Conservation (phyloP, 2,113 vertebrate species). For the Gavialis gangeticus region DNA sequence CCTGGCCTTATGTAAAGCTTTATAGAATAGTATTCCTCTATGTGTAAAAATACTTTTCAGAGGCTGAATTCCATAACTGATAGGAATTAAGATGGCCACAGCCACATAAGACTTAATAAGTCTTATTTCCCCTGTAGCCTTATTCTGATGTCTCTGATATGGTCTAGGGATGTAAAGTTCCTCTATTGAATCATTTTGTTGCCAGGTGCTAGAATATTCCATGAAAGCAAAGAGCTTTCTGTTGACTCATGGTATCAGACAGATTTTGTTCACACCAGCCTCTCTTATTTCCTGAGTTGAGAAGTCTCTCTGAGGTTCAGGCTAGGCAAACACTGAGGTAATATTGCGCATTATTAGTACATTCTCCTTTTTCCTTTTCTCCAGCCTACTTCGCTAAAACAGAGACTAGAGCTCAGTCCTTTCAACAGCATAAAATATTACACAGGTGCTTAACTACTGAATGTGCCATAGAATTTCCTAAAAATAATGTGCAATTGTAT, state of each 20-base stretch:
- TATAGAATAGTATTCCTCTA: slow-evolving; percentile 52
- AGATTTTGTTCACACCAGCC: not conserved
- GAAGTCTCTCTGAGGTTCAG: slow-evolving; percentile 8
- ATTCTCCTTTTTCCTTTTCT: too few relatives aligned
- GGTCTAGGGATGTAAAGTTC: not conserved
- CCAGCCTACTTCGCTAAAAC: too few relatives aligned
- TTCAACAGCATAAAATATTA: too few relatives aligned
- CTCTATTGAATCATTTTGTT: slow-evolving; percentile 22
- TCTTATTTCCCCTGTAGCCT: not conserved
- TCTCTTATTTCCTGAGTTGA: not conserved
- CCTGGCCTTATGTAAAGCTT: not conserved
- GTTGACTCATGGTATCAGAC: slow-evolving; percentile 27
- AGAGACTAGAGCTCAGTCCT: too few relatives aligned
- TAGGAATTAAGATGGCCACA: slow-evolving; percentile 13
- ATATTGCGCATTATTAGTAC: not conserved
- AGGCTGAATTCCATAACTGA: not conserved
- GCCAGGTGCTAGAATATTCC: not conserved
- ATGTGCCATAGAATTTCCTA: too few relatives aligned
- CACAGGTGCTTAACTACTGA: too few relatives aligned
- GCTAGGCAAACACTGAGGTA: not conserved
- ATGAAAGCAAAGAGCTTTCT: slow-evolving; percentile 32
- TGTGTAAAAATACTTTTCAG: slow-evolving; percentile 32
- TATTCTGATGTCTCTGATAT: not conserved
- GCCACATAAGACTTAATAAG: not conserved
- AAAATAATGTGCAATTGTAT: too few relatives aligned